Percentiles rank a stretch among this genome's conserved stretches.
These are phyloP conservation scores for Suillia variegata DNA, from an alignment of 2,888 invertebrate species.

Conservation along the genomic window DNA sequence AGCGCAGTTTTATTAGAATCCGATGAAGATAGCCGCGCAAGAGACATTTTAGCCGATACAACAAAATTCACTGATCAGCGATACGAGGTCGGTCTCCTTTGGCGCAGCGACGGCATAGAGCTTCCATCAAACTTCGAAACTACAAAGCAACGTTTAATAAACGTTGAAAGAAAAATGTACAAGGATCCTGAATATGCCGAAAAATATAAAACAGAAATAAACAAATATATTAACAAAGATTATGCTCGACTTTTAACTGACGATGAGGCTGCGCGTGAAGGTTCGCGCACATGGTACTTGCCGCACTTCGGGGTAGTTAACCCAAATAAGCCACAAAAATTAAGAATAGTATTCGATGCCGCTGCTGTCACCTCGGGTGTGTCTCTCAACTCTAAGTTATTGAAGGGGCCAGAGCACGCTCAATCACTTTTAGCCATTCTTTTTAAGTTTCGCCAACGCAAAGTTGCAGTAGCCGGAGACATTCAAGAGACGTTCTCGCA, in stretches of 20 bases:
- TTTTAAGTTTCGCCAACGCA: too few relatives aligned
- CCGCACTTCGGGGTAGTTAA: slow-evolving; percentile 23
- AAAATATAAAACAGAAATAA: slow-evolving; percentile 20
- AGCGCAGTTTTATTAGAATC: slow-evolving; percentile 11
- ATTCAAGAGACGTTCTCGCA: too few relatives aligned
- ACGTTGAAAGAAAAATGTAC: slow-evolving; percentile 23
- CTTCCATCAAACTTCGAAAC: slow-evolving; percentile 25
- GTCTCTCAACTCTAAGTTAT: slow-evolving; percentile 38
- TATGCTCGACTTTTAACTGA: slow-evolving; percentile 16
- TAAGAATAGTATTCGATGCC: slow-evolving; percentile 43
- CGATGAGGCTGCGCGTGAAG: neutral
- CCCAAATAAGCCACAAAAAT: slow-evolving; percentile 37
- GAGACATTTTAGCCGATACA: slow-evolving; percentile 15
- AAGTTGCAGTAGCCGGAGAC: too few relatives aligned
- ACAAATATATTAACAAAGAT: slow-evolving; percentile 24
- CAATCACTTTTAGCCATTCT: slow-evolving; percentile 38
- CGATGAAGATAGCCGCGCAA: slow-evolving; percentile 12
- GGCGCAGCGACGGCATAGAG: slow-evolving; percentile 13
- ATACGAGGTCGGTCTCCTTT: slow-evolving; percentile 26
- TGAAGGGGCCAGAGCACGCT: slow-evolving; percentile 42
- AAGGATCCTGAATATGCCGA: slow-evolving; percentile 18
- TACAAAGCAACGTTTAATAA: slow-evolving; percentile 23
- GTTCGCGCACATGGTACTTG: slow-evolving; percentile 13
- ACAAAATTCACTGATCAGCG: slow-evolving; percentile 9
- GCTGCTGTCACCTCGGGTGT: slow-evolving; percentile 36